These are phyloP conservation scores for Grantiella picta DNA, from an alignment of 2,113 vertebrate genomes.

Conservation along the genomic window DNA sequence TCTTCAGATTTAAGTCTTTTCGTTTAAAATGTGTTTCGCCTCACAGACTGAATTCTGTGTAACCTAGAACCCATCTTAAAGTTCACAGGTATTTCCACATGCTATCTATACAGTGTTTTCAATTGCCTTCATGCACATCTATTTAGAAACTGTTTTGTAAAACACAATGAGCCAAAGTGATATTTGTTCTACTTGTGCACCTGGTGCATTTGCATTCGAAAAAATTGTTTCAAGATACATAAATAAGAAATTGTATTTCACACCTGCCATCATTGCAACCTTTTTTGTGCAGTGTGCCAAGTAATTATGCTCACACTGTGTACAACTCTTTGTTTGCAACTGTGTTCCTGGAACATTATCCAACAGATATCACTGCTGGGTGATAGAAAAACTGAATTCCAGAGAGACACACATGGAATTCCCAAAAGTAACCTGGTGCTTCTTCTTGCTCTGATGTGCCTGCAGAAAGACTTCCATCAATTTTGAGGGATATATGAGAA, in stretches of 20 bases:
- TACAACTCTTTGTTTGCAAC: not conserved
- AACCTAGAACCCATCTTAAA: not conserved
- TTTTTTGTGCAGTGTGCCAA: not conserved
- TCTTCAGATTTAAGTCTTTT: not conserved
- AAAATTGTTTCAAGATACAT: not conserved
- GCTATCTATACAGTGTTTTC: not conserved
- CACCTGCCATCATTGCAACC: not conserved
- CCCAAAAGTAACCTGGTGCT: not conserved
- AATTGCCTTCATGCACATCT: not conserved
- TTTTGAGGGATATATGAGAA: not conserved
- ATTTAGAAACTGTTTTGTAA: not conserved
- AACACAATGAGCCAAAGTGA: not conserved
- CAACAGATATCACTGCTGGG: not conserved
- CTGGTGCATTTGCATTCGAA: not conserved
- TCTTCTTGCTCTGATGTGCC: not conserved
- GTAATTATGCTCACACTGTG: not conserved
- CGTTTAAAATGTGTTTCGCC: not conserved
- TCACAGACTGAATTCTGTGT: not conserved
- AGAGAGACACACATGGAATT: not conserved
- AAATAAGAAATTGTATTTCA: not conserved
- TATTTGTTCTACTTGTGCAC: not conserved
- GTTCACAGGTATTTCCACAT: not conserved
- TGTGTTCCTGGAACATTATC: not conserved
- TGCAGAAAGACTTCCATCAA: not conserved
- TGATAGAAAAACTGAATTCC: not conserved